Evolutionary conservation across 2,888 invertebrate genomes (phyloP), one percentile per base, ranked within the genome.

Genomic region (Pammene aurita): DNA sequence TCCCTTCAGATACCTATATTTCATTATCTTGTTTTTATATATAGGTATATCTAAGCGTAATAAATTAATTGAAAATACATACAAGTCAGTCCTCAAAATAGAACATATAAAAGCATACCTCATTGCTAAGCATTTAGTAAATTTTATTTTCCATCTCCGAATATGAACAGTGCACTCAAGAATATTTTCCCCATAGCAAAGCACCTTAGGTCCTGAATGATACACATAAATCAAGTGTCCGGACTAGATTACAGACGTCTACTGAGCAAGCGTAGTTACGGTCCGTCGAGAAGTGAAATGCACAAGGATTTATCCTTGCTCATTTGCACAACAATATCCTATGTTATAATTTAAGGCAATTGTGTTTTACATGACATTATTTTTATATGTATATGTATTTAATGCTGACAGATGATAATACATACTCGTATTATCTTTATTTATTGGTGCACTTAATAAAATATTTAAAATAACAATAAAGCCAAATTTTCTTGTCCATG

Each of bases 211-310:
- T 69, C 60, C 54, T 54, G 65, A 69, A 69, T 69, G 69, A 69
- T 65, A 69, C 48, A 60, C 69, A 69, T 69, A 69, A 69, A 65
- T 69, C 69, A 69, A 69, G 65, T 65, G 69, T 69, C 69, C 65
- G 16, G 60, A 65, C 69, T 55, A 69, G 69, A 69, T 65, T 69
- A 69, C 68, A 52, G 69, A 65, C 64, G 65, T 64, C 69, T 69
- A 65, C 69, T 69, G 65, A 60, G 69, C 64, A 65, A 69, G 69
- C 69, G 46, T 65, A 69, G 64, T 64, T 69, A 69, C 64, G 69
- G 58, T 54, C 65, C 69, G 69, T 69, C 54, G 69, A 69, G 69
- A 69, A 69, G 69, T 65, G 69, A 69, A 69, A 65, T 65, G 69
- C 65, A 60, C 54, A n/a, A 65, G 57, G 63, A 69, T 69, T 69